phyloP scores from a whole-genome alignment of 2,797 vertebrate genomes.

The Brachymystax lenok region DNA sequence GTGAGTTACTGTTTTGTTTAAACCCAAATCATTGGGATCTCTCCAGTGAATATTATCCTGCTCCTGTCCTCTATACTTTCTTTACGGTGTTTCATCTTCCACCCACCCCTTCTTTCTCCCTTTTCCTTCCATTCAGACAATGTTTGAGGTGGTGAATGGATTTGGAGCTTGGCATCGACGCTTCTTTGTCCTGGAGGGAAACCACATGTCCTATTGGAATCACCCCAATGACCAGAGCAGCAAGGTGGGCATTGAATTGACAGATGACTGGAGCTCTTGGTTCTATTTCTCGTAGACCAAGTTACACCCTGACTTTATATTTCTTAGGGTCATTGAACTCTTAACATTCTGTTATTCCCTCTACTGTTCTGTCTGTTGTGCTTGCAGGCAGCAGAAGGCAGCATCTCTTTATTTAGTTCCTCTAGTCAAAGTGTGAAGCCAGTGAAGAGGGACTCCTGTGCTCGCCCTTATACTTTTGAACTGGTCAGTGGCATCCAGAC shows the following conservation, averaged over 20 bases:
- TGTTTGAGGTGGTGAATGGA: constrained; percentile 79
- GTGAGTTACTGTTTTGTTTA: constrained; percentile 54
- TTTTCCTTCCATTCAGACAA: constrained; percentile 60
- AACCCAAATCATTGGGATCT: background rate
- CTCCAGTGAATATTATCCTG: background rate
- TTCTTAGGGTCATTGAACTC: background rate
- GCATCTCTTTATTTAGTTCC: constrained; percentile 67
- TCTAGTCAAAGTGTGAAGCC: constrained; percentile 64
- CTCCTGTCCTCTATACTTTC: background rate
- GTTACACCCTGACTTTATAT: background rate
- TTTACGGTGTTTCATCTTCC: background rate
- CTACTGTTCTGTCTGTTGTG: constrained; percentile 4
- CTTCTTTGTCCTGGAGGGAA: constrained; percentile 73
- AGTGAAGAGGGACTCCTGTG: constrained; percentile 75
- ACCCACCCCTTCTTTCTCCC: background rate
- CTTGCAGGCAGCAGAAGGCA: constrained; percentile 73
- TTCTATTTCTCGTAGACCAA: no score
- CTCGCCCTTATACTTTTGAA: constrained; percentile 83
- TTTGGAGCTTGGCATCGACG: constrained; percentile 79
- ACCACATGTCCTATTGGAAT: constrained; percentile 75
- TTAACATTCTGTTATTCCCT: background rate
- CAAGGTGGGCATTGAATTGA: constrained; percentile 63
- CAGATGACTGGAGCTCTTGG: no score
- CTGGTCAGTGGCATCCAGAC: constrained; percentile 61
- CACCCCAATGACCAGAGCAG: constrained; percentile 75